These are phyloP conservation scores for Apostichopus leukothele DNA, from an alignment of 53 echinoderm and acorn worm genomes.

Conservation along the genomic window DNA sequence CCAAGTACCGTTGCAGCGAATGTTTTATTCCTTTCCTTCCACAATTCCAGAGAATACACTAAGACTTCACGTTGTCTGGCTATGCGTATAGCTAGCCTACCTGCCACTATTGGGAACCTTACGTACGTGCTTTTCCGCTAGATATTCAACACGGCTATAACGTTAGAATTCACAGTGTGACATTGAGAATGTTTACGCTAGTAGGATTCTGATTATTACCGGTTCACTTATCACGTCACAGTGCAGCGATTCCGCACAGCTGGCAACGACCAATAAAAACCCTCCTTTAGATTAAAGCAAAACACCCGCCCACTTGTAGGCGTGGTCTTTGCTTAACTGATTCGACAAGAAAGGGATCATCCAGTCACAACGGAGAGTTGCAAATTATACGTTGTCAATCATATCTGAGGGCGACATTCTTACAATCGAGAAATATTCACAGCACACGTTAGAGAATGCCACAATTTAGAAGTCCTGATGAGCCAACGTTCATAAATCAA, in stretches of 20 bases:
- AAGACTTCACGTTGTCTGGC: neutral
- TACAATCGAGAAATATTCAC: conserved; percentile 11
- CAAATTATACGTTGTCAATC: conserved; percentile 10
- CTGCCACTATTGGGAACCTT: neutral
- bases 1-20: neutral
- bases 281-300: conserved; percentile 66
- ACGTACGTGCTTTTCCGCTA: neutral
- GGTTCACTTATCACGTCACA: conserved; percentile 33
- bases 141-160: neutral
- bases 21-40: neutral
- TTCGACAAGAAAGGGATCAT: neutral
- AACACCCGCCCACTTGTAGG: conserved; percentile 23
- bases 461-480: conserved; percentile 10
- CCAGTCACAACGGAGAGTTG: conserved; percentile 19
- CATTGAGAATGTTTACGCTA: conserved; percentile 48
- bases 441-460: neutral
- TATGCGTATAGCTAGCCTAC: neutral
- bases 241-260: conserved; percentile 56
- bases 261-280: conserved; percentile 70
- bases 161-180: conserved; percentile 32
- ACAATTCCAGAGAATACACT: neutral
- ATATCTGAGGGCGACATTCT: conserved; percentile 32
- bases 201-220: conserved; percentile 16
- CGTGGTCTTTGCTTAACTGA: neutral
- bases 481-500: conserved; percentile 2